These are phyloP conservation scores for Meteorus cinctellus DNA, from an alignment of 2,888 invertebrate genomes.

Conservation along the genomic window DNA sequence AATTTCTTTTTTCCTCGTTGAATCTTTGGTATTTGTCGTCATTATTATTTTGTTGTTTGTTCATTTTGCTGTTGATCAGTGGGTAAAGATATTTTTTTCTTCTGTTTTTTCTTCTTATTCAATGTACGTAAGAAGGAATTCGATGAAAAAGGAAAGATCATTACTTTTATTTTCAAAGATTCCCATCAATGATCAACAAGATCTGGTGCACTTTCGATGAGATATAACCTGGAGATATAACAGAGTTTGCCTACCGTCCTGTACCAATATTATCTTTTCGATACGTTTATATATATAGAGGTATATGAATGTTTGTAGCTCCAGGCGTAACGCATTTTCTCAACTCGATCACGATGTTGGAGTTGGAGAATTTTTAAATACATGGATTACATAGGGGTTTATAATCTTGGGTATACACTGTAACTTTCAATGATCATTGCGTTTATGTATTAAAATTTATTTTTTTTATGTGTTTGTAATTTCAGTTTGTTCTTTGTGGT, in stretches of 20 bases:
- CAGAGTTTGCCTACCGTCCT: constrained; percentile 29
- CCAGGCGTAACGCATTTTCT: constrained; percentile 14
- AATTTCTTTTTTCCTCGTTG: constrained; percentile 32
- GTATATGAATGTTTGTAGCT: neutral
- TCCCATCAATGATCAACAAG: constrained; percentile 9
- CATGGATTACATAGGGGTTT: constrained; percentile 24
- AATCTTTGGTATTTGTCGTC: constrained; percentile 15
- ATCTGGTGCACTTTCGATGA: constrained; percentile 33
- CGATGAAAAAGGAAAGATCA: no score
- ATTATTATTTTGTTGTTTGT: neutral
- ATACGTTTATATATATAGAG: neutral
- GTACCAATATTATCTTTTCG: constrained; percentile 21
- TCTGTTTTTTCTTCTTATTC: no score
- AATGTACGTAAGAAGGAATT: no score
- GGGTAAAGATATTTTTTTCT: no score
- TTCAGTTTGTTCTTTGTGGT: no score
- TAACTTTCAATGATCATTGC: neutral
- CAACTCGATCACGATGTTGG: constrained; percentile 36
- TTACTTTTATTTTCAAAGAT: neutral
- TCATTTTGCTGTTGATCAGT: constrained; percentile 39
- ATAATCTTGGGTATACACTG: neutral
- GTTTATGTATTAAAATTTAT: neutral
- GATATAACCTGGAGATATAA: constrained; percentile 36
- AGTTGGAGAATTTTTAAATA: neutral
- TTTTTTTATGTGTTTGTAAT: neutral